Percentiles rank a stretch among this genome's conserved stretches.
phyloP scores from a whole-genome alignment of 2,797 vertebrate species.

The Rhinatrema bivittatum region DNA sequence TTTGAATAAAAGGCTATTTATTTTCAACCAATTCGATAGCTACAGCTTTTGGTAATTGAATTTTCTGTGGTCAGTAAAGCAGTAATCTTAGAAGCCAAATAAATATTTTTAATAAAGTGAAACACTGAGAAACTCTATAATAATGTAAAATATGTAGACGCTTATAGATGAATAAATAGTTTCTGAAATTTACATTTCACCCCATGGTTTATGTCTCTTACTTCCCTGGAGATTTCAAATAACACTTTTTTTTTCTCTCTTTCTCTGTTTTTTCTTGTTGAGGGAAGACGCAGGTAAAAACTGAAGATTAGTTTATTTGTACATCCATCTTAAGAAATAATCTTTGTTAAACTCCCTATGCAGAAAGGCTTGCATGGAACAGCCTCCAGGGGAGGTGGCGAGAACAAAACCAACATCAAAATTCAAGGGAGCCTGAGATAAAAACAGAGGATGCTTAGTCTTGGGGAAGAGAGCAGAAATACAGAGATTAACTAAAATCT shows the following conservation, averaged over 20 bases:
- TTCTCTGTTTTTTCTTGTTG: constrained; percentile 48
- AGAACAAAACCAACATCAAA: too few species aligned
- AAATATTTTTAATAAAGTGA: constrained; percentile 77
- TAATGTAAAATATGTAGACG: constrained; percentile 73
- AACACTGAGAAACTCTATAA: constrained; percentile 71
- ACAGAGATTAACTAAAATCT: too few species aligned
- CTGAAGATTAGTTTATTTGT: too few species aligned
- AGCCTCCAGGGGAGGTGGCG: too few species aligned
- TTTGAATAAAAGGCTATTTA: constrained; percentile 72
- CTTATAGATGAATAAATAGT: constrained; percentile 73
- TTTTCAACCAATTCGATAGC: constrained; percentile 75
- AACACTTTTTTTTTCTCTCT: constrained; percentile 41
- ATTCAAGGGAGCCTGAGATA: too few species aligned
- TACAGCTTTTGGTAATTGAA: constrained; percentile 70
- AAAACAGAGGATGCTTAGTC: too few species aligned
- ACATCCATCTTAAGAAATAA: too few species aligned
- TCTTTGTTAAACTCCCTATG: too few species aligned
- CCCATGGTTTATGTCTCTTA: constrained; percentile 53
- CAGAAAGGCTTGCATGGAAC: constrained; percentile 30
- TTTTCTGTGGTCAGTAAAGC: constrained; percentile 68
- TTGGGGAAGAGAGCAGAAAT: too few species aligned
- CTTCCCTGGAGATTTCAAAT: constrained; percentile 50
- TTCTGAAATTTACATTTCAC: constrained; percentile 71
- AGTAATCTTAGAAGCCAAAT: constrained; percentile 75
- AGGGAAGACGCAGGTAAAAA: neutral